phyloP scores from a whole-genome alignment of 1,140 invertebrate species.

The Hyles vespertilio region DNA sequence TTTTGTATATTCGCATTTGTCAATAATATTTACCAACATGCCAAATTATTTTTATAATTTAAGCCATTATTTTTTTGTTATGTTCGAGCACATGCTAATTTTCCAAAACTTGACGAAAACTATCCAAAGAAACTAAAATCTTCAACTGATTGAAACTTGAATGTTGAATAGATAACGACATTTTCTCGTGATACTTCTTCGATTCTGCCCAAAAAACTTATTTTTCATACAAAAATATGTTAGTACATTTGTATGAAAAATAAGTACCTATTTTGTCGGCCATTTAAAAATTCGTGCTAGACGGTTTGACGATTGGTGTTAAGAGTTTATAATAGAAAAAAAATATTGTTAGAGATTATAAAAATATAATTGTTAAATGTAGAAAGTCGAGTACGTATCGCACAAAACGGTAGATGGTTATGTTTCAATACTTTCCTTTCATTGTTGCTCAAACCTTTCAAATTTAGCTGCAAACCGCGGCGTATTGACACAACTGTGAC shows the following conservation, averaged over 20 bases:
- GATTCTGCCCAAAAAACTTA: too few relatives aligned
- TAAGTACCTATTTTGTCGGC: too few relatives aligned
- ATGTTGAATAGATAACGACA: too few relatives aligned
- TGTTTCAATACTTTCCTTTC: constrained; percentile 1
- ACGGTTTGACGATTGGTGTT: constrained; percentile 23
- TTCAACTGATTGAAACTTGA: too few relatives aligned
- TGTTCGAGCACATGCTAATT: too few relatives aligned
- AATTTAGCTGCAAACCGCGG: not conserved
- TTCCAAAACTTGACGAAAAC: too few relatives aligned
- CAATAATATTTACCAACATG: not conserved
- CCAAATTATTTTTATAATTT: not conserved
- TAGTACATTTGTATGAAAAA: too few relatives aligned
- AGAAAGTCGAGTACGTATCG: constrained; percentile 47
- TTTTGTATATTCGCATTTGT: not conserved
- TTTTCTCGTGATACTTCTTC: too few relatives aligned
- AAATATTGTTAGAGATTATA: constrained; percentile 49
- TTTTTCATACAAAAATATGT: too few relatives aligned
- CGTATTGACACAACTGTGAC: not conserved
- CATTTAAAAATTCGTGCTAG: too few relatives aligned
- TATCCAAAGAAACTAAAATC: too few relatives aligned
- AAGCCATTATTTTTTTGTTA: not conserved
- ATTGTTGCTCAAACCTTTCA: constrained; percentile 3
- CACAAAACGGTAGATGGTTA: constrained; percentile 38
- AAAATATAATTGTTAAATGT: constrained; percentile 49
- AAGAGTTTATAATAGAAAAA: constrained; percentile 47